phyloP scores from a whole-genome alignment of 2,113 vertebrate species.

The Cnemophilus loriae region DNA sequence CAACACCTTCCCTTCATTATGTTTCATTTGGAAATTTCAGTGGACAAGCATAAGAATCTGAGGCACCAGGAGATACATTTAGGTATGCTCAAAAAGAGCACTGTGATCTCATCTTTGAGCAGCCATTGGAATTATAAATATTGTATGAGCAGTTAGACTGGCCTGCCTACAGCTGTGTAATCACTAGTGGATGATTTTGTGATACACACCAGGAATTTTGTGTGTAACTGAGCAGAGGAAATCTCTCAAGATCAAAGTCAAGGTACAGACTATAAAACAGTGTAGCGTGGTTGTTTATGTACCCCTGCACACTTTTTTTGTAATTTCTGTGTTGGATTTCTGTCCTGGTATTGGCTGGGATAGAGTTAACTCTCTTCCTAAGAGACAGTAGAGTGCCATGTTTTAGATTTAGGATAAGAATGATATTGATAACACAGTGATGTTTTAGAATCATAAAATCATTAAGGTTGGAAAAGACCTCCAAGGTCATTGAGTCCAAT shows the following conservation, averaged over 20 bases:
- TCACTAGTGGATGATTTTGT: too few species aligned
- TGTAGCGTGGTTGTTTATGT: rapidly evolving
- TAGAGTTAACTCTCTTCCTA: not conserved
- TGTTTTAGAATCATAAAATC: not conserved
- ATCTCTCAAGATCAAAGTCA: not conserved
- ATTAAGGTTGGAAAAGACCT: not conserved
- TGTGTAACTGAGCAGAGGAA: not conserved
- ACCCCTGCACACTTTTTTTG: not conserved
- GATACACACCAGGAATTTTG: not conserved
- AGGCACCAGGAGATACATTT: not conserved
- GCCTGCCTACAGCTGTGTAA: not conserved
- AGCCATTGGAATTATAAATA: not conserved
- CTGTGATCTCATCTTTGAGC: not conserved
- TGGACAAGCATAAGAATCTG: not conserved
- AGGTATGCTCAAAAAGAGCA: not conserved
- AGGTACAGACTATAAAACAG: not conserved
- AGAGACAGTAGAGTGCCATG: rapidly evolving
- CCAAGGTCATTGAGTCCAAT: not conserved
- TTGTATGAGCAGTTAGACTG: not conserved
- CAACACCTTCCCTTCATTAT: not conserved
- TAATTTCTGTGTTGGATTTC: not conserved
- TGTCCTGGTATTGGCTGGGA: not conserved
- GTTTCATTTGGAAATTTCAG: not conserved
- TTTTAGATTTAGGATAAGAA: not conserved
- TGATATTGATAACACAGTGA: not conserved